Percentiles rank a stretch among this genome's conserved stretches.
Conservation (phyloP, 2,888 invertebrate genomes). For the Epicampocera succincta region DNA sequence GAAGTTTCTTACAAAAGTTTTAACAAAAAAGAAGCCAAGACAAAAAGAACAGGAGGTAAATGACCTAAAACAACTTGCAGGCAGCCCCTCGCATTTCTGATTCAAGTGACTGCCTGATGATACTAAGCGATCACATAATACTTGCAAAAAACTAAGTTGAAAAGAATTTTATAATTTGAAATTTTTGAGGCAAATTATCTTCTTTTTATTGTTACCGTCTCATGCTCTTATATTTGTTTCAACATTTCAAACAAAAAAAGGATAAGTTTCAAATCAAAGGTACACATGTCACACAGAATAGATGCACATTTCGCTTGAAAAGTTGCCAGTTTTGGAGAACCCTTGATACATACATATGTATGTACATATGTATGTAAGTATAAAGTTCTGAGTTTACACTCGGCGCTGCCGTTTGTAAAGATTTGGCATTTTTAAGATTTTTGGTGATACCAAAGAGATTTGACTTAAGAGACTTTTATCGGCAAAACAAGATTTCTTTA, state of each 20-base stretch:
- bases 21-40: slow-evolving; percentile 36
- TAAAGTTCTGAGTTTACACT: too few relatives aligned
- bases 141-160: slow-evolving; percentile 48
- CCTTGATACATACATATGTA: too few relatives aligned
- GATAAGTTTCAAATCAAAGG: slow-evolving; percentile 35
- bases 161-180: slow-evolving; percentile 59
- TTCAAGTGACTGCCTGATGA: slow-evolving; percentile 34
- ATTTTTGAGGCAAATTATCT: slow-evolving; percentile 57
- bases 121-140: slow-evolving; percentile 26
- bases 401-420: too few relatives aligned
- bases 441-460: too few relatives aligned
- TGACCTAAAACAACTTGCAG: slow-evolving; percentile 48
- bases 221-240: neutral
- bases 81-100: slow-evolving; percentile 31
- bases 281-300: slow-evolving; percentile 12
- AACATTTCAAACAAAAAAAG: slow-evolving; percentile 12
- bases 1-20: slow-evolving; percentile 5
- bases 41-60: slow-evolving; percentile 49
- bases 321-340: neutral
- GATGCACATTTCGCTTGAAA: slow-evolving; percentile 3
- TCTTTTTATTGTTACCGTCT: slow-evolving; percentile 34
- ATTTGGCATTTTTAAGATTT: too few relatives aligned
- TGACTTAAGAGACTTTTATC: too few relatives aligned
- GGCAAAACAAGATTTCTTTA: too few relatives aligned
- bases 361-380: too few relatives aligned